Evolutionary conservation across 2,797 vertebrate genomes (phyloP).

Genomic region (Scarus forsteni): DNA sequence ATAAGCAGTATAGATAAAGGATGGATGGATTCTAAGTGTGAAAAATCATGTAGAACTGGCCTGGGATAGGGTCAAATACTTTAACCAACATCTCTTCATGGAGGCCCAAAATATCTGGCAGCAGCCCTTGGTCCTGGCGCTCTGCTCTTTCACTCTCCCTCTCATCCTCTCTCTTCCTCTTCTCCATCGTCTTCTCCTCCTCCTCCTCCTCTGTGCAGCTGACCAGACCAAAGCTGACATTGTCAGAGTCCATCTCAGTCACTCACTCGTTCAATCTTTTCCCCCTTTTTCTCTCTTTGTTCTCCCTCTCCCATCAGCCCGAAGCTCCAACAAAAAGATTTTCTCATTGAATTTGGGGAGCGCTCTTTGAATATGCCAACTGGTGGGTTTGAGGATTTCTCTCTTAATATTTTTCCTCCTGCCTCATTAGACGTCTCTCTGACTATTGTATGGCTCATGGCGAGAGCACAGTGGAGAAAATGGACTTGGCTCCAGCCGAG

Average conservation of each 20-base stretch:
- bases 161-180: neutral
- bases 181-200: conserved; percentile 21
- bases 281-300: conserved; percentile 19
- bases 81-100: too few species aligned
- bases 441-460: conserved; percentile 64
- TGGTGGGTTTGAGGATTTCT: conserved; percentile 55
- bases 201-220: conserved; percentile 36
- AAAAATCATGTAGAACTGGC: too few species aligned
- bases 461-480: conserved; percentile 62
- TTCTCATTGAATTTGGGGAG: conserved; percentile 51
- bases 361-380: conserved; percentile 47
- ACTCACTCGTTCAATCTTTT: conserved; percentile 39
- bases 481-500: conserved; percentile 59
- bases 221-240: conserved; percentile 66
- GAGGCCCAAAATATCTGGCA: too few species aligned
- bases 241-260: conserved; percentile 67
- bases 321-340: conserved; percentile 46
- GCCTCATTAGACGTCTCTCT: conserved; percentile 72
- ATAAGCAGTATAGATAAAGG: too few species aligned
- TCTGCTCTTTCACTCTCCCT: neutral
- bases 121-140: too few species aligned
- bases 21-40: too few species aligned
- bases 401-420: conserved; percentile 61
- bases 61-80: too few species aligned
- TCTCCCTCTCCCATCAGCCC: conserved; percentile 33